Base-by-base conservation (phyloP, 2,113 vertebrate genomes). In the Agelaius tricolor region DNA sequence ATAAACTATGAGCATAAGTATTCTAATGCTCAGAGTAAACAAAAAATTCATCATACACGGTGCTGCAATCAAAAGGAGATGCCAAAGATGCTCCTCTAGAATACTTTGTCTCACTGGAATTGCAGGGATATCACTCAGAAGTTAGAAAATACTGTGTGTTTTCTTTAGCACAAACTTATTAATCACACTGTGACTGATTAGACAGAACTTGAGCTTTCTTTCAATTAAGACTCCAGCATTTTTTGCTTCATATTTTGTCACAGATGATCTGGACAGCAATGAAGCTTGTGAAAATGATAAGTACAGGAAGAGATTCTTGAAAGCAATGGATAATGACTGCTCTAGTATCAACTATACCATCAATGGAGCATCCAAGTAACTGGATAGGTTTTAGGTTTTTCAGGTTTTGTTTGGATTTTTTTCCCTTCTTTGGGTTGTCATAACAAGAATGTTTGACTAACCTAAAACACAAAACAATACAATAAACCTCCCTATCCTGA, bases 361-460 rank as follows among this genome's bases (percentile, higher is more conserved):
- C 37, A 81, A 11, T 6, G 4, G 20, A 88, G 46, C 28, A 49
- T 39, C 13, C 52, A 76, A 9, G 24, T 58, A 28, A 91, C 37
- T 71, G 27, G 46, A 46, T 5, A 63, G 27, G 8, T 61, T 89
- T 90, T 68, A 83, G 8, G 7, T 10, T 15, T 58, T 54, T 43
- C 4, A 1, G 13, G 15, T 27, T 54, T 52, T 44, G 19, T 22
- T 37, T 37, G 22, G 8, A 24, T 7, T n/a, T 41, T 57, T 14
- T 39, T 6, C 8, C 31, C 27, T 35, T 30, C 22, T 66, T 59
- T 51, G 8, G 4, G 9, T 41, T 82, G 12, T 28, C 49, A 37
- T 43, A 84, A 71, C 7, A 62, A 78, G 46, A 84, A 89, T 24
- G 19, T 62, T 69, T 91, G 59, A 74, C 24, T 66, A 94, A 93